Evolutionary conservation across 2,888 invertebrate species (phyloP).

Genomic region (Drosophila meridionalis): DNA sequence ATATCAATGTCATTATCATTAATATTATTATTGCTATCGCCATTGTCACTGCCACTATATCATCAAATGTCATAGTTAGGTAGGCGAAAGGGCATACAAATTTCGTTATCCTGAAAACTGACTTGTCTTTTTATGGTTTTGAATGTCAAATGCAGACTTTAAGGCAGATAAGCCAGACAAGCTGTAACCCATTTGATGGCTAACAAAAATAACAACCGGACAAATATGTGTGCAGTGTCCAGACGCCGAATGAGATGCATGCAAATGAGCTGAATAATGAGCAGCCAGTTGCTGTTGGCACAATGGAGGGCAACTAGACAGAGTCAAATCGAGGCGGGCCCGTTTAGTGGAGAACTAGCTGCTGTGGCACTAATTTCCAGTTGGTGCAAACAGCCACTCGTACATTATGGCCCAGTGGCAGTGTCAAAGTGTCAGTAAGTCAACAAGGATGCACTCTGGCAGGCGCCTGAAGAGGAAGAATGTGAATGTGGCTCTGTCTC

Average conservation of each 20-base stretch:
- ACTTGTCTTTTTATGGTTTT: constrained; percentile 9
- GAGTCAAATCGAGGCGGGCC: neutral
- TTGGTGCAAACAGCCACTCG: constrained; percentile 38
- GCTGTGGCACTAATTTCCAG: constrained; percentile 72
- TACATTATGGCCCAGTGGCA: constrained; percentile 47
- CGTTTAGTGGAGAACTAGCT: constrained; percentile 19
- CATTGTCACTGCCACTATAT: neutral
- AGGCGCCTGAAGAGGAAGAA: constrained; percentile 41
- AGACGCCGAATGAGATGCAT: constrained; percentile 59
- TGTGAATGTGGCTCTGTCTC: constrained; percentile 12
- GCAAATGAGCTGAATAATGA: constrained; percentile 81
- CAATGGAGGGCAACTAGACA: constrained; percentile 19
- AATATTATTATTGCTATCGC: neutral
- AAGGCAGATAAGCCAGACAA: constrained; percentile 36
- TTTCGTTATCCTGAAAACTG: neutral
- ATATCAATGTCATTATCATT: no score
- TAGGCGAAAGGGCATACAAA: constrained; percentile 12
- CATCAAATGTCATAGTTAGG: neutral
- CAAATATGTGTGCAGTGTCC: constrained; percentile 43
- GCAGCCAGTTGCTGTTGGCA: constrained; percentile 41
- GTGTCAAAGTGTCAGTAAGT: constrained; percentile 77
- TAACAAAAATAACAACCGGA: constrained; percentile 42
- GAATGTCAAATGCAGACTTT: constrained; percentile 40
- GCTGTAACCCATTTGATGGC: constrained; percentile 34
- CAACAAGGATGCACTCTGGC: constrained; percentile 78